Evolutionary conservation across 2,797 vertebrate species (phyloP).

Genomic region (Gambelia wislizenii): DNA sequence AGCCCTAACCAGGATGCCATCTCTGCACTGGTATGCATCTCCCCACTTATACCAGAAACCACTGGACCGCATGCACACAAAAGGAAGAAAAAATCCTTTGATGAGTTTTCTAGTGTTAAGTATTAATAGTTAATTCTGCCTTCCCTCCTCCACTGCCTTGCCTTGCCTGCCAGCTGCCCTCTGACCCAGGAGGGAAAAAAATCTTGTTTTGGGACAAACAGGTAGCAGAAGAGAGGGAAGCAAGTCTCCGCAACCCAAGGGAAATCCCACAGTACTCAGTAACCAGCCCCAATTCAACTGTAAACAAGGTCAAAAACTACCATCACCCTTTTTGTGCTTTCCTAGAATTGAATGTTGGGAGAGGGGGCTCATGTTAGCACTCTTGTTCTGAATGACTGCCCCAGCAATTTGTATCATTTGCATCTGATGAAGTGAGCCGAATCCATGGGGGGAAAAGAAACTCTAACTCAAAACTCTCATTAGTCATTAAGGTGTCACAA

Average conservation of each 20-base stretch:
- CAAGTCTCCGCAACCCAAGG: neutral
- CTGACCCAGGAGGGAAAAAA: rapidly evolving
- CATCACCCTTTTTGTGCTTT: no score
- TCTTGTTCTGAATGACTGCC: no score
- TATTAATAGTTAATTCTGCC: neutral
- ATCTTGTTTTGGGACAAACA: neutral
- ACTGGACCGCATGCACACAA: neutral
- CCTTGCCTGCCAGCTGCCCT: neutral
- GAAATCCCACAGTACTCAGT: neutral
- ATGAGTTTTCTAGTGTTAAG: neutral
- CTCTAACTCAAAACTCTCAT: no score
- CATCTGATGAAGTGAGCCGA: no score
- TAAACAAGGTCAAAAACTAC: no score
- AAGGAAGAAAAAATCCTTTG: neutral
- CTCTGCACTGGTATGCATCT: no score
- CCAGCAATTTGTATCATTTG: no score
- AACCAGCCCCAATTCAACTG: no score
- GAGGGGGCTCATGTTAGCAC: no score
- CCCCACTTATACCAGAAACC: neutral
- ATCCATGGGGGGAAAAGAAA: no score
- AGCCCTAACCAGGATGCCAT: neutral
- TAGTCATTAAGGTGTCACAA: no score
- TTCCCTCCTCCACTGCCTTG: neutral
- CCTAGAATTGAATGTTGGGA: no score
- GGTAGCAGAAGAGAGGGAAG: neutral